Conservation (phyloP, 2,797 vertebrate species). For the Moxostoma hubbsi region DNA sequence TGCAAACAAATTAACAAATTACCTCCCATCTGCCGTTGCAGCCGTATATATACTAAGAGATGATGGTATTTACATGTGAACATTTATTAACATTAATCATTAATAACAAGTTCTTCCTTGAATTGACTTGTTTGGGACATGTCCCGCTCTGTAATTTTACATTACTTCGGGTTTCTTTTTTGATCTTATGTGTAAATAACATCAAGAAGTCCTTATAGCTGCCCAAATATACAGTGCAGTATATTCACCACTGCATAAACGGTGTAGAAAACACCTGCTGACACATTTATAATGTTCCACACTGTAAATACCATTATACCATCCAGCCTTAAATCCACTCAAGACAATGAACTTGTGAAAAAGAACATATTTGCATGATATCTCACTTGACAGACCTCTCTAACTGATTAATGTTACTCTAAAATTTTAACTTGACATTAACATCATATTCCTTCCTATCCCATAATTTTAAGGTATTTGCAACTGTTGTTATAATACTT, state of each 20-base stretch:
- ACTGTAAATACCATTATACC: too few relatives aligned
- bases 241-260: background rate
- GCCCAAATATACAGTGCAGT: too few relatives aligned
- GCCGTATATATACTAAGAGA: background rate
- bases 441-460: background rate
- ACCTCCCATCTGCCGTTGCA: constrained; percentile 35
- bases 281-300: background rate
- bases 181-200: background rate
- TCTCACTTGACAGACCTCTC: background rate
- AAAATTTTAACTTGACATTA: background rate
- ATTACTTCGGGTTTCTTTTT: background rate
- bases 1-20: constrained; percentile 36
- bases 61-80: background rate
- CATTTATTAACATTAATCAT: too few relatives aligned
- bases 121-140: background rate
- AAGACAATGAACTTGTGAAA: background rate
- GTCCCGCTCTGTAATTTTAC: background rate
- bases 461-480: background rate
- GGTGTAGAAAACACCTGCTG: background rate
- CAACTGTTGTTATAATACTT: background rate
- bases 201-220: background rate
- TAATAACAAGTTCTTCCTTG: background rate
- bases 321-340: too few relatives aligned
- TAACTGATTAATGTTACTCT: background rate
- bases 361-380: background rate